Conservation (phyloP, 2,113 vertebrate species). For the Protobothrops mucrosquamatus region DNA sequence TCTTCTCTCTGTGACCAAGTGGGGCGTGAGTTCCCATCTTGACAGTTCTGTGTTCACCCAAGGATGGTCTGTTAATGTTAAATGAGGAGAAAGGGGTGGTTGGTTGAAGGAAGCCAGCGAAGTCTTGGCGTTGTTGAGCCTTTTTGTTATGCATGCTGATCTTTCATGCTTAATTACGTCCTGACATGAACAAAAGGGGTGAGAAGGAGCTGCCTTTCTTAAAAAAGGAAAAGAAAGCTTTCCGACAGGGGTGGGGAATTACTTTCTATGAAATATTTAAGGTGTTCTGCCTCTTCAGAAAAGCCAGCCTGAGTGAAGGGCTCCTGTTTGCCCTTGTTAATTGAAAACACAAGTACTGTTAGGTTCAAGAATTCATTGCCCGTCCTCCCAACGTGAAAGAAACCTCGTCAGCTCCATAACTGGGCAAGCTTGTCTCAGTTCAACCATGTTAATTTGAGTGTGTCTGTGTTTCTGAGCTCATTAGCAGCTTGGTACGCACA, state of each 20-base stretch:
- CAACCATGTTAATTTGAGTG: not conserved
- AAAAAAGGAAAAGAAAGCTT: conserved; percentile 8
- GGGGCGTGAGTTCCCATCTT: not conserved
- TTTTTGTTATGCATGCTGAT: conserved; percentile 37
- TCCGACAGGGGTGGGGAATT: conserved; percentile 24
- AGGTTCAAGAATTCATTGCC: not conserved
- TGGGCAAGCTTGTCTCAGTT: too few species aligned
- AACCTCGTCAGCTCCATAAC: not conserved
- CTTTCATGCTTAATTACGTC: conserved; percentile 59
- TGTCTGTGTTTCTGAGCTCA: not conserved
- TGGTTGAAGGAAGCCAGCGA: accelerated
- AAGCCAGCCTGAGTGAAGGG: conserved; percentile 21
- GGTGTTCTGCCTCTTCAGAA: conserved; percentile 24
- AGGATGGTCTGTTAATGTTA: conserved; percentile 46
- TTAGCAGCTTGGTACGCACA: not conserved
- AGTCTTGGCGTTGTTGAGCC: not conserved
- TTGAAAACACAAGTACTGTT: not conserved
- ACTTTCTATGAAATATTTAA: conserved; percentile 61
- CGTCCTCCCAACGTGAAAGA: not conserved
- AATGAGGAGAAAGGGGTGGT: conserved; percentile 11
- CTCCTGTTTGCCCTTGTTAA: conserved; percentile 31
- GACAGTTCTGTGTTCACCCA: not conserved
- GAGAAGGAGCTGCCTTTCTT: conserved; percentile 1
- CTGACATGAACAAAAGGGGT: conserved; percentile 23
- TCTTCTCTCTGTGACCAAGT: not conserved